Percentiles rank a stretch among this genome's conserved stretches.
These are phyloP conservation scores for Sceliomorpha sp. DNA, from an alignment of 2,888 invertebrate genomes.

Conservation along the genomic window DNA sequence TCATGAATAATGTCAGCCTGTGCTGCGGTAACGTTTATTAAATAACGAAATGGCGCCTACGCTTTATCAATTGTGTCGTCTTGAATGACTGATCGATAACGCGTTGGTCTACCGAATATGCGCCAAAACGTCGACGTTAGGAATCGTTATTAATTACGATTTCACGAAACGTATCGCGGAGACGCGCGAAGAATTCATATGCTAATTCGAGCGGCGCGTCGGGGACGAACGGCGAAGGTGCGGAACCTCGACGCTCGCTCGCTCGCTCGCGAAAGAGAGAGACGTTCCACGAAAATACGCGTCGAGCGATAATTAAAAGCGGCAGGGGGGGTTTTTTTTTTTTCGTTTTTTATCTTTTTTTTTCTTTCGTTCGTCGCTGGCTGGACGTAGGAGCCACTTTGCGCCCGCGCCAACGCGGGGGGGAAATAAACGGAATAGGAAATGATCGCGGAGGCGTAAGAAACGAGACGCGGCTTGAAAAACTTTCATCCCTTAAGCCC, in stretches of 20 bases:
- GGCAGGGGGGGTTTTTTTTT: too few relatives aligned
- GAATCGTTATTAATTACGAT: neutral
- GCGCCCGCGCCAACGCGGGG: too few relatives aligned
- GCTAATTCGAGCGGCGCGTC: constrained; percentile 12
- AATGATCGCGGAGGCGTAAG: constrained; percentile 17
- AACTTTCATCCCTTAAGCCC: constrained; percentile 59
- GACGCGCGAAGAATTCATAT: constrained; percentile 7
- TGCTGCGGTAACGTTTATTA: constrained; percentile 46
- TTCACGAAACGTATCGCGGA: constrained; percentile 5
- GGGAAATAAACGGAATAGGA: constrained; percentile 33
- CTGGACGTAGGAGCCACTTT: too few relatives aligned
- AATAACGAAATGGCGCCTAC: constrained; percentile 47
- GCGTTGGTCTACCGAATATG: constrained; percentile 18
- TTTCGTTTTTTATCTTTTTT: too few relatives aligned
- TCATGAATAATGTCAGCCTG: constrained; percentile 46
- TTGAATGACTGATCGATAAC: constrained; percentile 46
- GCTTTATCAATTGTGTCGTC: constrained; percentile 40
- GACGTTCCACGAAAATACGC: too few relatives aligned
- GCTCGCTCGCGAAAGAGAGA: too few relatives aligned
- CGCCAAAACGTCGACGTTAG: constrained; percentile 5
- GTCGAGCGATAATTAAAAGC: too few relatives aligned
- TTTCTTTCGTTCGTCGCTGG: too few relatives aligned
- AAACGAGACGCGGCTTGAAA: constrained; percentile 33
- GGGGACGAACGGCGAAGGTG: too few relatives aligned
- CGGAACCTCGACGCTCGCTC: too few relatives aligned